Base-by-base conservation (phyloP, 2,797 vertebrate genomes). In the Oreonectes daqikongensis region DNA sequence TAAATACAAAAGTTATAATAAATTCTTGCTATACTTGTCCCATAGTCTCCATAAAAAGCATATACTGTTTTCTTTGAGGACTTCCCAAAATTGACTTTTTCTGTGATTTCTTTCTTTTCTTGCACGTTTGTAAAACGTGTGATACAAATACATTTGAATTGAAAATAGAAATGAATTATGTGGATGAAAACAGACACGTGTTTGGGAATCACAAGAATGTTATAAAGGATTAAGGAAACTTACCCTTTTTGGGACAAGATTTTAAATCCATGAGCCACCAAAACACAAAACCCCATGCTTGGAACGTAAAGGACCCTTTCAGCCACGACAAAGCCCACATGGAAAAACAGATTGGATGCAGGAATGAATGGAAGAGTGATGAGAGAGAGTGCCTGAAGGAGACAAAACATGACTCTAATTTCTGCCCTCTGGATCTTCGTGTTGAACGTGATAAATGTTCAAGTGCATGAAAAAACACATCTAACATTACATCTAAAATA, bases 281-380 rank as follows among this genome's bases (percentile, higher is more conserved):
- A 91, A 83, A 99, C 93, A 86, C 98, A 99, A 90, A 99, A 99
- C 46, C 98, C 98, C 97, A 99, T 99, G 81, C 97, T 99, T 77
- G 98, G 98, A 53, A 99, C 96, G 75, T 99, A 99, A 0, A 99
- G 92, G 2, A 99, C 96, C 80, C 97, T 87, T 88, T 99, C 98
- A 17, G 97, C 98, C 82, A 99, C 95, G 26, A 99, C 97, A 1
- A 99, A 99, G 24, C 97, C 98, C 91, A 99, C 98, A 0, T 97
- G 98, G 79, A 99, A 99, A 91, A 99, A 99, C 73, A 99, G 94
- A 84, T 99, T 99, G 79, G 96, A 99, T 0, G 98, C 98, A 66
- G 98, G 98, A 86, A 99, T 94, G 78, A 99, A 99, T 20, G 98
- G 98, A 18, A 99, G 90, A 28, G 95, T 93, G 30, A 98, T 96